Conservation (phyloP, 1,140 invertebrate species). For the Cherax destructor region DNA sequence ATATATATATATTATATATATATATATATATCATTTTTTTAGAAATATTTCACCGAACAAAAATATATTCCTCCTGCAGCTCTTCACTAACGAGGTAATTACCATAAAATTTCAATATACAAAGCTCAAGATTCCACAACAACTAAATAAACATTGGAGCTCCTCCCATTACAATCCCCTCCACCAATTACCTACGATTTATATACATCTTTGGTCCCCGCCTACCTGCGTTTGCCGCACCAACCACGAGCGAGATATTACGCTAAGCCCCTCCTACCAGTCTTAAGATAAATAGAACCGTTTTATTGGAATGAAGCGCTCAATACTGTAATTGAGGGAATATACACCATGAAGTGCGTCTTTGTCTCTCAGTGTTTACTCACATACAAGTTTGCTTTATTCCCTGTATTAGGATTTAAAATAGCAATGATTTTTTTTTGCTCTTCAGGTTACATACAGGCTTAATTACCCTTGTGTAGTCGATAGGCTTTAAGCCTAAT, state of each 20-base stretch:
- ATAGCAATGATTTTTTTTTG: too few species aligned
- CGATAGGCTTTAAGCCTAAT: too few species aligned
- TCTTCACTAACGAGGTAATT: background rate
- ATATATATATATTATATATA: too few species aligned
- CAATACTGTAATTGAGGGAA: too few species aligned
- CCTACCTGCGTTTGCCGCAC: conserved; percentile 3
- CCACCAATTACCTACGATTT: conserved; percentile 3
- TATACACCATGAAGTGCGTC: too few species aligned
- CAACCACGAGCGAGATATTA: background rate
- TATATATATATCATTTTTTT: too few species aligned
- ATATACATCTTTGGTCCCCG: background rate
- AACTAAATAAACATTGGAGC: background rate
- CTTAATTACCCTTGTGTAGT: too few species aligned
- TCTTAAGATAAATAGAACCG: background rate
- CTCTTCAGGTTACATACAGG: too few species aligned
- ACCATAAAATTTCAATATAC: conserved; percentile 6
- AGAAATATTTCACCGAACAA: background rate
- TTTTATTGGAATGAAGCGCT: too few species aligned
- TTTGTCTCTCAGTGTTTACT: too few species aligned
- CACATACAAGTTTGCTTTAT: too few species aligned
- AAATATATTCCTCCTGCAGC: background rate
- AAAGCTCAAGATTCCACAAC: background rate
- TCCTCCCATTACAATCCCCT: conserved; percentile 3
- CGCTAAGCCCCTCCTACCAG: background rate
- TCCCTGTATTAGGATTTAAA: too few species aligned